phyloP scores from a whole-genome alignment of 2,797 vertebrate species.

The Emys orbicularis region DNA sequence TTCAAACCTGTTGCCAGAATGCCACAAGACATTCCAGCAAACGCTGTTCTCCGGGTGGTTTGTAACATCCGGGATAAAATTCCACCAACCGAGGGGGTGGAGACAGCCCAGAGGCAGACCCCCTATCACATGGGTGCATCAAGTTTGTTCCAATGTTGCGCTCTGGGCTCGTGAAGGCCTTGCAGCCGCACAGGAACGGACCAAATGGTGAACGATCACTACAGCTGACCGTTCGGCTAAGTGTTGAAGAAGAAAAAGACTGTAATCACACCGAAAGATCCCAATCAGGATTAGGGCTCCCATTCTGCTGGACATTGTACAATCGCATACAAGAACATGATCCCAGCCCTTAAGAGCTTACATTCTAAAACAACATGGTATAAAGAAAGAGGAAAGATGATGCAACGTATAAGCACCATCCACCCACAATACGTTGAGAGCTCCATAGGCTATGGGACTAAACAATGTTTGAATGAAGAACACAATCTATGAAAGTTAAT shows the following conservation, averaged over 20 bases:
- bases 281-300: not conserved
- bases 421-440: not conserved
- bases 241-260: not conserved
- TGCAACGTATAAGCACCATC: not conserved
- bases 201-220: no score
- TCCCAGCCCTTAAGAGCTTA: not conserved
- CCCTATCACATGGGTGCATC: no score
- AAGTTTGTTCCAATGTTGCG: no score
- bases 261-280: not conserved
- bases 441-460: rapidly evolving
- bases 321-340: not conserved
- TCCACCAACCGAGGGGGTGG: no score
- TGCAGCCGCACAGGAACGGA: no score
- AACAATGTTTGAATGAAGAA: not conserved
- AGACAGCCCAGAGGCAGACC: no score
- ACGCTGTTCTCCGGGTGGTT: no score
- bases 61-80: no score
- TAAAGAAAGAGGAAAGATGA: not conserved
- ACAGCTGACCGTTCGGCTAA: no score
- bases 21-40: no score
- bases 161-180: no score
- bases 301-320: not conserved
- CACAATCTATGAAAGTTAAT: not conserved
- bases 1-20: no score
- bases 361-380: not conserved